These are phyloP conservation scores for Drosophila buzzatii DNA, from an alignment of 2,888 invertebrate genomes.

Conservation along the genomic window DNA sequence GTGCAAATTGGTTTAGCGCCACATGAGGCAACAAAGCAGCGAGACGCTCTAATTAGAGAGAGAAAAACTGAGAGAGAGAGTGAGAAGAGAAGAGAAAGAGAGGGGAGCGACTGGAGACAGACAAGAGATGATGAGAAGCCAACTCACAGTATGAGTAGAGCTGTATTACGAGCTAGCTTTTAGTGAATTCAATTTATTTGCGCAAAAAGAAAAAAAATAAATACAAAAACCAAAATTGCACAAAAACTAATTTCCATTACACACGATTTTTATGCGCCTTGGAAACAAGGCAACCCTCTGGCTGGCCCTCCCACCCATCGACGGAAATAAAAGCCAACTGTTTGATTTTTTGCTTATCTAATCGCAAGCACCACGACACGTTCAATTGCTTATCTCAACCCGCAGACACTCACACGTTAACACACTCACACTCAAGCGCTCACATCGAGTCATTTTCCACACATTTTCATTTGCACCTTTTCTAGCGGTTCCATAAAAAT, in stretches of 20 bases:
- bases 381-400: constrained; percentile 48
- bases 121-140: too few species aligned
- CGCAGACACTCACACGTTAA: too few species aligned
- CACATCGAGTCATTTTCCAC: constrained; percentile 16
- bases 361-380: constrained; percentile 45
- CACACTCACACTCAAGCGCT: constrained; percentile 4
- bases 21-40: constrained; percentile 50
- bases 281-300: constrained; percentile 7
- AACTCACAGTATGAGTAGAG: background rate
- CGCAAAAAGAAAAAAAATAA: background rate
- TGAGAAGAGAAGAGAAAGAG: background rate
- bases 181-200: constrained; percentile 53
- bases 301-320: background rate
- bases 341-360: constrained; percentile 69
- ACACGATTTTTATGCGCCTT: constrained; percentile 51
- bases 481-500: constrained; percentile 57
- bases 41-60: constrained; percentile 57
- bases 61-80: background rate
- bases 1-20: constrained; percentile 68
- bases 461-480: constrained; percentile 53
- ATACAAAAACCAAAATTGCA: constrained; percentile 27
- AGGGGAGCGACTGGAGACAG: background rate
- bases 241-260: constrained; percentile 46
- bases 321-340: constrained; percentile 50
- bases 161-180: constrained; percentile 7